Base-by-base conservation (phyloP, 2,888 invertebrate species). In the Synergus japonicus region DNA sequence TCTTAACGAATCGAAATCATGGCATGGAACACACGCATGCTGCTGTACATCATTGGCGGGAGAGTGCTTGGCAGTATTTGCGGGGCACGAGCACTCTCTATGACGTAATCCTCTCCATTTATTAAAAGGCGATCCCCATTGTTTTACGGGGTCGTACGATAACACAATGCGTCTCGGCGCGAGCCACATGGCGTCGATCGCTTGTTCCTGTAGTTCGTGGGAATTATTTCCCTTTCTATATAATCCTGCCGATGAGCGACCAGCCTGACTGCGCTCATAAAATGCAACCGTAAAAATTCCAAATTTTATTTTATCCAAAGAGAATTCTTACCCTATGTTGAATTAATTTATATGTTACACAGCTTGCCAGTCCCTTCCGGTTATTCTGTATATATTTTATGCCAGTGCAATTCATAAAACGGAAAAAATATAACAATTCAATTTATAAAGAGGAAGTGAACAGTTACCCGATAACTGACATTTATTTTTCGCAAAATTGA, bases 111-210 rank as follows among this genome's bases (percentile, higher is more conserved):
- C 88, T 85, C 86, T 87, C 87, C 87, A 89, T 89, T 90, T 89
- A 88, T 90, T 89, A 88, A 89, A 88, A 88, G 86, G 87, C 87
- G 87, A 90, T 89, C 87, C 86, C 87, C 83, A 89, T 90, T 90
- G 90, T 90, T 90, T 90, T 86, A 90, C 81, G 81, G 82, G 81
- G 84, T 79, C 76, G 79, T 73, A 79, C 82, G 80, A 81, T 80
- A 79, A 83, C 82, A 88, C 89, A 89, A 89, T 89, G 84, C 84
- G 86, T 84, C 86, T 85, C 88, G 85, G 84, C 83, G 85, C 86
- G 84, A 85, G 87, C 89, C 89, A 89, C 89, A 89, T 89, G 89
- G 89, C 89, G 86, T 85, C 83, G 81, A 84, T 77, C 76, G 41
- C 58, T 54, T 60, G 69, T 43, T 29, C 22, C 49, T 65, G 15